Base-by-base conservation (phyloP, 2,888 invertebrate species). In the Dascillus cervinus region DNA sequence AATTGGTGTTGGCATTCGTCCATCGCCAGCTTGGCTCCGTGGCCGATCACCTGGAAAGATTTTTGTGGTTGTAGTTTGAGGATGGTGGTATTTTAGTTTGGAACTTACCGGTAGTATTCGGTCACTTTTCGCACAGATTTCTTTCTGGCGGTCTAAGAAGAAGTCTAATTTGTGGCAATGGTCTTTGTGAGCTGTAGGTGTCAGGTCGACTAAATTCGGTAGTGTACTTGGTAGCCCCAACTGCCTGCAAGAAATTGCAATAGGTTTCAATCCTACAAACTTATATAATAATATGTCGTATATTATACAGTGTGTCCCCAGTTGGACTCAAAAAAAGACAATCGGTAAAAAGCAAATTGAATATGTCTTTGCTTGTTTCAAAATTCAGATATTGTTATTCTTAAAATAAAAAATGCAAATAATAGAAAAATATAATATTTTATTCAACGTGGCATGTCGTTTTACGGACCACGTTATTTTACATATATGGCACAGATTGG, bases 1-100 rank as follows among this genome's bases (percentile, higher is more conserved):
- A 92, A 91, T 68, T 92, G 91, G 56, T 82, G 74, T 66, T 91
- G 88, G 60, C 92, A 92, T 63, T 92, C 91, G 48, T 87, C 85
- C 34, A 91, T 81, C 3, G 86, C 88, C 61, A 89, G 74, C 60
- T 77, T 73, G 4, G 91, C 90, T 9, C 90, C 91, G 11, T 76
- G 73, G 37, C 82, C 79, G 32, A 89, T 71, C 30, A 85, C 79
- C 85, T 87, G 72, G 6, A 72, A 71, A 6, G 17, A 6, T 17
- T 17, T 6, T 6, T 17, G 8, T 5, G 22, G 10, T 11, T 22
- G 22, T 22, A 22, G 11, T 11, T 10, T 8, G 11, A 22, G 10
- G 22, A 11, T 11, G 11, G 11, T 21, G 10, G 9, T 21, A 21
- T 6, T 17, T 17, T 31, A 30, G 13, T 12, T 13, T 19, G 9